Conservation (phyloP, 2,888 invertebrate species). For the Eupithecia insigniata region DNA sequence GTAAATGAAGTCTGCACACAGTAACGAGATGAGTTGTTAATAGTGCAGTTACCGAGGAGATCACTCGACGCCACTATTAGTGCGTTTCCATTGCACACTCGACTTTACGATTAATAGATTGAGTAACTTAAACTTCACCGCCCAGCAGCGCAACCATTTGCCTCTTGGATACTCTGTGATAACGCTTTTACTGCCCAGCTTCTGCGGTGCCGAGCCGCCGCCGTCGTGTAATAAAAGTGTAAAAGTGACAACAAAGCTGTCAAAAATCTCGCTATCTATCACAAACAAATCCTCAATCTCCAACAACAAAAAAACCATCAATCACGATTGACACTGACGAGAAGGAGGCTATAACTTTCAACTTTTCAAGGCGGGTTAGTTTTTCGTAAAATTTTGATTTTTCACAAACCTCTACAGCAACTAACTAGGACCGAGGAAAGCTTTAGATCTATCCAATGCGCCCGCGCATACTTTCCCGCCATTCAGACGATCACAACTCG, state of each 20-base stretch:
- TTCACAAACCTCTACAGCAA: background rate
- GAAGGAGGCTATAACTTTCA: no score
- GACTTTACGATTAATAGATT: background rate
- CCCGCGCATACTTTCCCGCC: background rate
- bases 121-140: background rate
- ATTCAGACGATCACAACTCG: background rate
- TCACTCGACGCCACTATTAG: constrained; percentile 9
- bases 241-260: no score
- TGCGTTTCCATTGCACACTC: background rate
- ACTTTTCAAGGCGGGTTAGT: background rate
- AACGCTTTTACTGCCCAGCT: no score
- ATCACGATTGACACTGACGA: no score
- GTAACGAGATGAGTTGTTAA: background rate
- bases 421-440: background rate
- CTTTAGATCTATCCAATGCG: background rate
- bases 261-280: no score
- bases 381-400: no score
- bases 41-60: background rate
- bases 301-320: no score
- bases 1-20: background rate
- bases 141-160: background rate
- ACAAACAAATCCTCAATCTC: no score
- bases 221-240: no score
- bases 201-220: no score
- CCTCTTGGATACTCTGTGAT: no score